These are phyloP conservation scores for Pocota personata DNA, from an alignment of 2,888 invertebrate genomes.

Conservation along the genomic window DNA sequence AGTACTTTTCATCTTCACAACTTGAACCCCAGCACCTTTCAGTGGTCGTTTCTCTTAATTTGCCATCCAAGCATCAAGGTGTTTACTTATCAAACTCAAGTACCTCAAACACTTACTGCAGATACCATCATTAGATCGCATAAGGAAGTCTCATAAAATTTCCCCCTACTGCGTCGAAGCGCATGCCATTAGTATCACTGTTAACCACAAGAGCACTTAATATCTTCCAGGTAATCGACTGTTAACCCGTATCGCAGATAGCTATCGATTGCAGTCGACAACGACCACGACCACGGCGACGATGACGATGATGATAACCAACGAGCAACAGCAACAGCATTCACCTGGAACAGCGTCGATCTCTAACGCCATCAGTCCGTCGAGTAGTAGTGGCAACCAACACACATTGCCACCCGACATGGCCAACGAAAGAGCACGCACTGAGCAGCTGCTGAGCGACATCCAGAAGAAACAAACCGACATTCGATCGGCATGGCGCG, in stretches of 20 bases:
- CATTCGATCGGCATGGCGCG: slow-evolving; percentile 86
- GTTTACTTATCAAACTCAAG: slow-evolving; percentile 30
- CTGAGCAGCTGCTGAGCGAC: slow-evolving; percentile 84
- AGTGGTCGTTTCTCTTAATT: slow-evolving; percentile 23
- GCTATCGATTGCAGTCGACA: slow-evolving; percentile 77
- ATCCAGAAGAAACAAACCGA: slow-evolving; percentile 85
- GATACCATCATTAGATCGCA: slow-evolving; percentile 32
- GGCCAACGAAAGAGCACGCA: slow-evolving; percentile 85
- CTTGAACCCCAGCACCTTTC: not conserved
- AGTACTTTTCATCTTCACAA: not conserved
- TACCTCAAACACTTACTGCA: slow-evolving; percentile 4
- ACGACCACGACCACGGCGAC: slow-evolving; percentile 48
- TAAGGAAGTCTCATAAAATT: slow-evolving; percentile 55
- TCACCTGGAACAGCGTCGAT: slow-evolving; percentile 63
- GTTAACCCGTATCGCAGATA: slow-evolving; percentile 81
- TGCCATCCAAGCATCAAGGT: not conserved
- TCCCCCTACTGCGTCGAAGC: not conserved
- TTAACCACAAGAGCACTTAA: slow-evolving; percentile 66
- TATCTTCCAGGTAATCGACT: slow-evolving; percentile 80
- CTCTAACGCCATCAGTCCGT: slow-evolving; percentile 49
- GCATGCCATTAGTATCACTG: slow-evolving; percentile 29
- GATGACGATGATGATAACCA: slow-evolving; percentile 31
- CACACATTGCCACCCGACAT: slow-evolving; percentile 85
- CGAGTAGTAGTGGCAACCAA: slow-evolving; percentile 49
- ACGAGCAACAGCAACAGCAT: slow-evolving; percentile 40